Percentiles rank a stretch among this genome's conserved stretches.
phyloP scores from a whole-genome alignment of 92 coral and sea anemone species.

The Porites cylindrica region DNA sequence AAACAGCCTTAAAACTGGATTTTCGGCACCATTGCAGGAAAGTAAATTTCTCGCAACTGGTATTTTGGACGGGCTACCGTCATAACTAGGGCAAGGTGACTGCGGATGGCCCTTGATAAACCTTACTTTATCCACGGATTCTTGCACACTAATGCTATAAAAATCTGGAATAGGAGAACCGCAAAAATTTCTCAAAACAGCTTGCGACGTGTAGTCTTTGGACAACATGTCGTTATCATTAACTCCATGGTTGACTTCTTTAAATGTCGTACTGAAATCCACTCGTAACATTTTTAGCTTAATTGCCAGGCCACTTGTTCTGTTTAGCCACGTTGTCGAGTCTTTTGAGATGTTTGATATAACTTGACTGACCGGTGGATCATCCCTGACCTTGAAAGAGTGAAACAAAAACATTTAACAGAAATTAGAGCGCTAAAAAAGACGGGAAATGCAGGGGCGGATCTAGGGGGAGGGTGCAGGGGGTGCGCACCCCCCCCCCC shows the following conservation, averaged over 20 bases:
- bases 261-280: slow-evolving; percentile 79
- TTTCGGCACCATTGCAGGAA: slow-evolving; percentile 71
- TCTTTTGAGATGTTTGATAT: slow-evolving; percentile 49
- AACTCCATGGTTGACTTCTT: slow-evolving; percentile 59
- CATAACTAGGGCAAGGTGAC: slow-evolving; percentile 70
- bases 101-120: slow-evolving; percentile 44
- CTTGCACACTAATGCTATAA: slow-evolving; percentile 44
- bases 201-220: background rate
- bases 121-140: slow-evolving; percentile 46
- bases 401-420: too few species aligned
- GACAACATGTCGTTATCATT: slow-evolving; percentile 63
- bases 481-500: too few species aligned
- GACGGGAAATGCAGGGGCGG: too few species aligned
- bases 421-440: too few species aligned
- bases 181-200: slow-evolving; percentile 54
- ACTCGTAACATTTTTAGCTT: slow-evolving; percentile 45
- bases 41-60: slow-evolving; percentile 44
- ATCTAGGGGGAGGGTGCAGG: too few species aligned
- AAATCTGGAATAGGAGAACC: slow-evolving; percentile 71
- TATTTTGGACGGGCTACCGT: background rate
- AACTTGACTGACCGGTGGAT: slow-evolving; percentile 36
- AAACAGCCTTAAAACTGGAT: slow-evolving; percentile 64
- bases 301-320: slow-evolving; percentile 76
- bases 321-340: slow-evolving; percentile 73
- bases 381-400: slow-evolving; percentile 46